Conservation (phyloP, 37 sponge, comb jelly and placozoan genomes). For the Cliona cf. orientalis region DNA sequence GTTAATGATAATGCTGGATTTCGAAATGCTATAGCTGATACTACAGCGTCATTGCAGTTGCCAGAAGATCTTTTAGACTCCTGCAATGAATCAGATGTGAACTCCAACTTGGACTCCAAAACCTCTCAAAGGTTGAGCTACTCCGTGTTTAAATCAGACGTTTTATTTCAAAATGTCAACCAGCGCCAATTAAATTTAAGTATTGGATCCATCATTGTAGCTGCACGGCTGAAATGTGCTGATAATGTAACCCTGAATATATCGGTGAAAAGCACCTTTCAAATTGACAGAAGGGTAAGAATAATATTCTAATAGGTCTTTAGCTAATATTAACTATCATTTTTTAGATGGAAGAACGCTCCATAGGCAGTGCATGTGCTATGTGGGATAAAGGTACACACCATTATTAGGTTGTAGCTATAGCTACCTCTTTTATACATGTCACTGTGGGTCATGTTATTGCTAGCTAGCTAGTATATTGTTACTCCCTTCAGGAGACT, state of each 20-base stretch:
- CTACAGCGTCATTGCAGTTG: constrained; percentile 2
- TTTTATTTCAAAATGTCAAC: constrained; percentile 13
- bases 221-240: constrained; percentile 11
- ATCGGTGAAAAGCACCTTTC: background rate
- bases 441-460: no score
- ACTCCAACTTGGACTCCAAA: background rate
- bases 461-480: no score
- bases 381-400: background rate
- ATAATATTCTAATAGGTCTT: background rate
- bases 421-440: no score
- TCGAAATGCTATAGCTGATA: background rate
- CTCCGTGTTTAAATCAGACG: constrained; percentile 26
- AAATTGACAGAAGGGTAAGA: background rate
- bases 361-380: background rate
- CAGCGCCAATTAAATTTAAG: background rate
- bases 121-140: constrained; percentile 6
- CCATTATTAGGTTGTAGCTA: no score
- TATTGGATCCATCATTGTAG: constrained; percentile 24
- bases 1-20: background rate
- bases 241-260: background rate
- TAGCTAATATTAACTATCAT: background rate
- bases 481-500: no score
- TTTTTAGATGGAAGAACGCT: background rate
- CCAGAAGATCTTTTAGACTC: background rate
- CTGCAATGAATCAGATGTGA: background rate